These are phyloP conservation scores for Acronicta aceris DNA, from an alignment of 2,888 invertebrate species.

Conservation along the genomic window DNA sequence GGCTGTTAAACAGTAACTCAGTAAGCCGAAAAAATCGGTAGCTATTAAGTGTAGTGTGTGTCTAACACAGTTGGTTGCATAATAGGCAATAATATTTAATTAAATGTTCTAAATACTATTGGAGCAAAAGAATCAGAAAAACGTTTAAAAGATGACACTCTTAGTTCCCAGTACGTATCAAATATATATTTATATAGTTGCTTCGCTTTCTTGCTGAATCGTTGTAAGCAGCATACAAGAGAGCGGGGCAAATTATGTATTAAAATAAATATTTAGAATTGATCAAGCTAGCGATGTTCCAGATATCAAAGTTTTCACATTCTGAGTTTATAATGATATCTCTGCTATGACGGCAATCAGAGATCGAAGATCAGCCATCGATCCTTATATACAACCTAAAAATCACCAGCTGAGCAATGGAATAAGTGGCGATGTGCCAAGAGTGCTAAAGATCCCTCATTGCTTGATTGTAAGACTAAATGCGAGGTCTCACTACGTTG, in stretches of 20 bases:
- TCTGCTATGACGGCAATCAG: conserved; percentile 14
- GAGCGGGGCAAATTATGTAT: too few relatives aligned
- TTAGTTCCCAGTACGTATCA: too few relatives aligned
- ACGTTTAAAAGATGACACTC: too few relatives aligned
- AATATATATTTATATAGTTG: too few relatives aligned
- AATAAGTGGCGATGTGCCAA: conserved; percentile 71
- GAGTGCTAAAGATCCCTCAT: conserved; percentile 59
- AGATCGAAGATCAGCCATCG: conserved; percentile 41
- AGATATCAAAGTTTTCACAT: too few relatives aligned
- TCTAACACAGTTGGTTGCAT: conserved; percentile 16
- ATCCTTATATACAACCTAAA: conserved; percentile 52
- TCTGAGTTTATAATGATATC: too few relatives aligned
- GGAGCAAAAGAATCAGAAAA: too few relatives aligned
- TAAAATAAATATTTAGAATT: too few relatives aligned
- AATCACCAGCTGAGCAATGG: conserved; percentile 53
- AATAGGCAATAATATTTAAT: conserved; percentile 16
- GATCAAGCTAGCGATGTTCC: neutral
- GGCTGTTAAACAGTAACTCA: conserved; percentile 25
- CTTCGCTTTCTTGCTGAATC: too few relatives aligned
- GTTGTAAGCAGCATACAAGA: too few relatives aligned
- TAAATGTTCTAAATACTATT: neutral
- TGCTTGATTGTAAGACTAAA: conserved; percentile 28
- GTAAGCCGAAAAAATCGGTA: conserved; percentile 26
- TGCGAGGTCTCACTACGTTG: conserved; percentile 63
- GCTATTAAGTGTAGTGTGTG: conserved; percentile 16